Percentiles rank a stretch among this genome's conserved stretches.
Conservation (phyloP, 2,113 vertebrate genomes). For the Neogale vison region DNA sequence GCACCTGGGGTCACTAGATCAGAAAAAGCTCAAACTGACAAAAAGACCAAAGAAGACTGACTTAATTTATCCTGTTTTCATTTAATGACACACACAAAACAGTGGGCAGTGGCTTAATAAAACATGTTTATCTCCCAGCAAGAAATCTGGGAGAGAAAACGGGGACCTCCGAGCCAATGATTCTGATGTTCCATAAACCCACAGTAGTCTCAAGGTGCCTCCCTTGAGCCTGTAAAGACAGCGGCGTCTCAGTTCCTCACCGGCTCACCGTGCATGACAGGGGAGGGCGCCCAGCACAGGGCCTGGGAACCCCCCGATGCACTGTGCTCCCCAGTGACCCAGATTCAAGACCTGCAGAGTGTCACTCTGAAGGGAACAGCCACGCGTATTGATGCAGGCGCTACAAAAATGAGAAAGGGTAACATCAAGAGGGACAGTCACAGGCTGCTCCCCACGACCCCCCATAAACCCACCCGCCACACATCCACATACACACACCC, state of each 20-base stretch:
- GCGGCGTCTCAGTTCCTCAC: rapidly evolving
- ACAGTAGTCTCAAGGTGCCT: background rate
- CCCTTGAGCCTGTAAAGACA: rapidly evolving
- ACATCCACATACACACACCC: background rate
- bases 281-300: background rate
- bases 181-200: background rate
- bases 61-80: rapidly evolving
- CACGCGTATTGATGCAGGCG: background rate
- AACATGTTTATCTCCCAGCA: background rate
- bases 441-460: background rate
- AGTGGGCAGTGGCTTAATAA: background rate
- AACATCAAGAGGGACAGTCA: rapidly evolving
- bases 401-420: background rate
- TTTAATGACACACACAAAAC: rapidly evolving
- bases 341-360: background rate
- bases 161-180: rapidly evolving
- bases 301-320: background rate
- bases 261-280: too few relatives aligned
- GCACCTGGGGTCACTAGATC: background rate
- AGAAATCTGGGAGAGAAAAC: background rate
- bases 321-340: background rate
- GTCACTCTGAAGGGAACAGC: background rate
- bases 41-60: background rate
- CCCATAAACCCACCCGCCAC: rapidly evolving
- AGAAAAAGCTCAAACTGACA: rapidly evolving